Percentiles rank a stretch among this genome's conserved stretches.
These are phyloP conservation scores for Tuta absoluta DNA, from an alignment of 2,888 invertebrate genomes.

Conservation along the genomic window DNA sequence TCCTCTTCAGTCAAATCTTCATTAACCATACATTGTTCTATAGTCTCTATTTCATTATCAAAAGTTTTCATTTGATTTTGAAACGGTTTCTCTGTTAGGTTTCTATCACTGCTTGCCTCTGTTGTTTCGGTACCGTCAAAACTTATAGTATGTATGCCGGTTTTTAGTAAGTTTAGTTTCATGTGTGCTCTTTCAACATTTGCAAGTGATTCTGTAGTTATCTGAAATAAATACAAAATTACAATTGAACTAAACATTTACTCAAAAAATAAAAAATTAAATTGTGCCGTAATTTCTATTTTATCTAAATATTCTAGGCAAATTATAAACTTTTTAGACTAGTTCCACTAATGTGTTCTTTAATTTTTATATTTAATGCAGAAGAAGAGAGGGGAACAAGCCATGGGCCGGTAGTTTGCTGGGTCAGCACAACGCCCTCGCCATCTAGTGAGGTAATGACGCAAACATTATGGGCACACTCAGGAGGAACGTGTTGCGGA, in stretches of 20 bases:
- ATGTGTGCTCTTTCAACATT: conserved; percentile 6
- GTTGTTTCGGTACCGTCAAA: neutral
- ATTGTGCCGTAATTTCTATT: too few species aligned
- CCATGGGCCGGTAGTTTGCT: too few species aligned
- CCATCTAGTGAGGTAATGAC: too few species aligned
- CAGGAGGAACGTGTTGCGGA: too few species aligned
- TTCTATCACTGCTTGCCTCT: neutral
- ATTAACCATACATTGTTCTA: neutral
- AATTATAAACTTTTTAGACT: too few species aligned
- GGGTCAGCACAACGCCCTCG: too few species aligned
- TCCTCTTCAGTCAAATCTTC: conserved; percentile 1
- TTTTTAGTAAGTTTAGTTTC: neutral
- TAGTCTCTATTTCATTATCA: neutral
- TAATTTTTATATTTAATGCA: too few species aligned
- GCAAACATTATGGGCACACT: too few species aligned
- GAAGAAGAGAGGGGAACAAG: too few species aligned
- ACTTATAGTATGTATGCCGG: neutral
- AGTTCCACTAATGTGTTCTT: too few species aligned
- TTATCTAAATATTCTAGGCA: too few species aligned
- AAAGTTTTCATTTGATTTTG: neutral
- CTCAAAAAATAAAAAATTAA: neutral
- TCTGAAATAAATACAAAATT: neutral
- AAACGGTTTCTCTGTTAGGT: neutral
- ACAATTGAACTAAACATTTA: neutral
- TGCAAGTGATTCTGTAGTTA: conserved; percentile 5